These are phyloP conservation scores for Tenthredo distinguenda DNA, from an alignment of 2,888 invertebrate species.

Conservation along the genomic window DNA sequence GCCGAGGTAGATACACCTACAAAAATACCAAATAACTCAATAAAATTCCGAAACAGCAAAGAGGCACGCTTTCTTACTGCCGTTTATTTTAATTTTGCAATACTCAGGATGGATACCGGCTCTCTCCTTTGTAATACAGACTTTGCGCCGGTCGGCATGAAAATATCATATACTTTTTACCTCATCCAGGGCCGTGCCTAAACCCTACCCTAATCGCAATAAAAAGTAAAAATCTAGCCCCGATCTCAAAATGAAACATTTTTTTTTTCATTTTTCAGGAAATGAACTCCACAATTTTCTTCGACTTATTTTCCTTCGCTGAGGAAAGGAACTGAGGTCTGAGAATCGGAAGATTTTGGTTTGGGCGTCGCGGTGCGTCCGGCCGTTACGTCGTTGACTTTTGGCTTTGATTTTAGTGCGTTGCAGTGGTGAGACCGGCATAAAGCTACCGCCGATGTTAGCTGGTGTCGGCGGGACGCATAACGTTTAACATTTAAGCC, in stretches of 20 bases:
- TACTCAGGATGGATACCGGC: conserved; percentile 58
- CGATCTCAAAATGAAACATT: not conserved
- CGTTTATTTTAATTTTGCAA: conserved; percentile 75
- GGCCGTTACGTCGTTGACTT: conserved; percentile 21
- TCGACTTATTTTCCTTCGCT: not conserved
- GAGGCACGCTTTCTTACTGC: conserved; percentile 68
- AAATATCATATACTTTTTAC: conserved; percentile 24
- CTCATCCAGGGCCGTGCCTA: conserved; percentile 6
- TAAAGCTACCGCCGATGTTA: conserved; percentile 74
- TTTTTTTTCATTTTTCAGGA: not conserved
- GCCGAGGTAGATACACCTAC: conserved; percentile 45
- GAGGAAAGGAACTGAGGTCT: not conserved
- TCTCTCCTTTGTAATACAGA: conserved; percentile 69
- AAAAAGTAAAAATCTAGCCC: not conserved
- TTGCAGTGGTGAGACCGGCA: conserved; percentile 62
- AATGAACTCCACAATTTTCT: not conserved
- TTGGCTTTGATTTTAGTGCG: conserved; percentile 31
- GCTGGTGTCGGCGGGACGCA: conserved; percentile 68
- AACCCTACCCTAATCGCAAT: not conserved
- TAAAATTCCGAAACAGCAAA: conserved; percentile 60
- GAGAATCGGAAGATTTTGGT: no score
- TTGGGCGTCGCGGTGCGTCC: not conserved
- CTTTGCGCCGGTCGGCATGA: conserved; percentile 12
- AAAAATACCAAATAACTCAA: conserved; percentile 60
- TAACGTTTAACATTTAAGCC: conserved; percentile 78